Percentiles rank a stretch among this genome's conserved stretches.
Conservation (phyloP, 1,140 invertebrate genomes). For the Drosophila serrata region DNA sequence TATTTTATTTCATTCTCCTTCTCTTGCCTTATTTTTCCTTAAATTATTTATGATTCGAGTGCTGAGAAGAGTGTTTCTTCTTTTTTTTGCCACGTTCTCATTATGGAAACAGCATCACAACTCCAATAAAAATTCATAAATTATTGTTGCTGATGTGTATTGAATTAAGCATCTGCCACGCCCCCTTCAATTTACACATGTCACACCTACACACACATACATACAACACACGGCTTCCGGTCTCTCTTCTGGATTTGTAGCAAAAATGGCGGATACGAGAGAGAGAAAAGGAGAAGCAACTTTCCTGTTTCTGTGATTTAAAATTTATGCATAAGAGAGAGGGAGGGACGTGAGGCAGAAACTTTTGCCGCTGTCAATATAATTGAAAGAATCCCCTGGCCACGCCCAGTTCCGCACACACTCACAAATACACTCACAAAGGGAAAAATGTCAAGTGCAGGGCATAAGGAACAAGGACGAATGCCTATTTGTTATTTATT, state of each 20-base stretch:
- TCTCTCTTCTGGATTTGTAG: background rate
- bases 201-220: background rate
- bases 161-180: slow-evolving; percentile 47
- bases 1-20: slow-evolving; percentile 18
- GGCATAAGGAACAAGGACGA: slow-evolving; percentile 23
- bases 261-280: background rate
- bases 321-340: slow-evolving; percentile 29
- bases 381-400: slow-evolving; percentile 42
- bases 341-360: background rate
- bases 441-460: slow-evolving; percentile 27
- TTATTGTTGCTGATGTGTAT: slow-evolving; percentile 50
- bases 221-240: background rate
- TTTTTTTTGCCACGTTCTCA: slow-evolving; percentile 1
- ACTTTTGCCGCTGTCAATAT: slow-evolving; percentile 45
- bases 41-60: slow-evolving; percentile 33
- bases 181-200: slow-evolving; percentile 33
- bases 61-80: background rate
- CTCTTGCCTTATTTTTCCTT: background rate
- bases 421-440: background rate
- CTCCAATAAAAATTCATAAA: slow-evolving; percentile 51
- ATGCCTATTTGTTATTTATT: slow-evolving; percentile 49
- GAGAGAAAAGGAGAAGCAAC: background rate
- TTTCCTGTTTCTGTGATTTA: slow-evolving; percentile 33
- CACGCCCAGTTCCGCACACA: slow-evolving; percentile 20
- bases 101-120: slow-evolving; percentile 14